phyloP scores from a whole-genome alignment of 2,113 vertebrate genomes.

The Heterotilapia buettikoferi region DNA sequence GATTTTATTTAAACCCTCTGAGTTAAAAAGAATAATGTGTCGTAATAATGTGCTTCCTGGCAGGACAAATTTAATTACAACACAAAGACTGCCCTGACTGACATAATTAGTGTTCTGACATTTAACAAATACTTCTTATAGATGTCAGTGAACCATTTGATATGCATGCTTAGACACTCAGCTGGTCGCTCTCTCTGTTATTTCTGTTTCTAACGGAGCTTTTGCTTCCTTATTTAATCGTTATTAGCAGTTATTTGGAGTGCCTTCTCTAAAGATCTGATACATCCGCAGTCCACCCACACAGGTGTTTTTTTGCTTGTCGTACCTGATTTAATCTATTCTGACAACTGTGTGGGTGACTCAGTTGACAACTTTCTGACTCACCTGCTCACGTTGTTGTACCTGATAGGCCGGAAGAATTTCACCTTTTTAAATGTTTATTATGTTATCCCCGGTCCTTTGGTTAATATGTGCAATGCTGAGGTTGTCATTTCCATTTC shows the following conservation, averaged over 20 bases:
- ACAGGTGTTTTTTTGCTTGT: not conserved
- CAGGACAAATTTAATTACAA: not conserved
- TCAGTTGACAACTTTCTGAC: not conserved
- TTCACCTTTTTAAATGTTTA: not conserved
- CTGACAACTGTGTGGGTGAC: not conserved
- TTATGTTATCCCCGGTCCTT: not conserved
- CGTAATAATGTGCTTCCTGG: not conserved
- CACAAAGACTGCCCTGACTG: not conserved
- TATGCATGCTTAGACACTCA: not conserved
- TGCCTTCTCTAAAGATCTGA: not conserved
- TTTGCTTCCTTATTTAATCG: not conserved
- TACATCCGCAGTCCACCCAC: not conserved
- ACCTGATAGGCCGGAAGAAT: not conserved
- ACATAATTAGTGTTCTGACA: constrained; percentile 4
- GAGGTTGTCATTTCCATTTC: not conserved
- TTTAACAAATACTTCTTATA: not conserved
- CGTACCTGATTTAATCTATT: not conserved
- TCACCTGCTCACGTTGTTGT: not conserved
- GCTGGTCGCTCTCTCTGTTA: not conserved
- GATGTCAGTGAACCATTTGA: not conserved
- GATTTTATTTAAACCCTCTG: not conserved
- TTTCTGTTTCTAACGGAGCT: not conserved
- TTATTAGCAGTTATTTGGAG: not conserved
- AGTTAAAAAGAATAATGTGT: not conserved
- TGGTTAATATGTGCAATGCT: not conserved